A percentile compares a stretch with the other conserved stretches of the same genome.
Evolutionary conservation across 2,113 vertebrate species (phyloP).

Genomic region (Rhinolophus sinicus): DNA sequence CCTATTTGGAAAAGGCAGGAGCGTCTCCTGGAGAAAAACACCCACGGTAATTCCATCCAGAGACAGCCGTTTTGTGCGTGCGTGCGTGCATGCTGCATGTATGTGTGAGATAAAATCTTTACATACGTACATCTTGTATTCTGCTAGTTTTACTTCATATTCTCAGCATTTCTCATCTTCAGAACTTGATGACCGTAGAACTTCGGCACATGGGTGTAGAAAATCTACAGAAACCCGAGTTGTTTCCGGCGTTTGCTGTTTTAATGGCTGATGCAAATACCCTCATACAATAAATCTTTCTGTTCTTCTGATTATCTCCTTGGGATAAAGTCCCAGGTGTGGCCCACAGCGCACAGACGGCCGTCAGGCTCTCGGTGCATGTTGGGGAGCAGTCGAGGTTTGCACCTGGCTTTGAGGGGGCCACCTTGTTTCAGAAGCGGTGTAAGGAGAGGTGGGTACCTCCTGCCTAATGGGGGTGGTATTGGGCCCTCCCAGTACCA

Average conservation of each 20-base stretch:
- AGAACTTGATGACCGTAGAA: background rate
- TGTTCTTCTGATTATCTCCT: background rate
- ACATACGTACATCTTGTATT: accelerated
- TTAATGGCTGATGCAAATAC: background rate
- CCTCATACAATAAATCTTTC: background rate
- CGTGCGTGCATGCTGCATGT: background rate
- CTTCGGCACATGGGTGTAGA: background rate
- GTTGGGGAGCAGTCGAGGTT: background rate
- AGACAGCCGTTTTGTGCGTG: accelerated
- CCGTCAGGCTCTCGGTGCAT: background rate
- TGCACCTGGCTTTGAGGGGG: background rate
- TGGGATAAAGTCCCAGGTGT: background rate
- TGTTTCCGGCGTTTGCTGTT: background rate
- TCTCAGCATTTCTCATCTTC: background rate
- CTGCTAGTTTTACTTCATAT: slow-evolving; percentile 16
- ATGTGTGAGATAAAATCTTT: accelerated
- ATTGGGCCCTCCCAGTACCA: no score
- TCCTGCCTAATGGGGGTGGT: background rate
- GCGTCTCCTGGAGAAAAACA: no score
- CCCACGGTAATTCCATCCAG: accelerated
- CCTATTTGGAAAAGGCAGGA: background rate
- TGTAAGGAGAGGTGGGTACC: background rate
- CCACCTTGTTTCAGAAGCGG: no score
- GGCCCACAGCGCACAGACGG: accelerated
- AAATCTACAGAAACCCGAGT: background rate